Evolutionary conservation across 2,113 vertebrate species (phyloP).

Genomic region (Vidua chalybeata): DNA sequence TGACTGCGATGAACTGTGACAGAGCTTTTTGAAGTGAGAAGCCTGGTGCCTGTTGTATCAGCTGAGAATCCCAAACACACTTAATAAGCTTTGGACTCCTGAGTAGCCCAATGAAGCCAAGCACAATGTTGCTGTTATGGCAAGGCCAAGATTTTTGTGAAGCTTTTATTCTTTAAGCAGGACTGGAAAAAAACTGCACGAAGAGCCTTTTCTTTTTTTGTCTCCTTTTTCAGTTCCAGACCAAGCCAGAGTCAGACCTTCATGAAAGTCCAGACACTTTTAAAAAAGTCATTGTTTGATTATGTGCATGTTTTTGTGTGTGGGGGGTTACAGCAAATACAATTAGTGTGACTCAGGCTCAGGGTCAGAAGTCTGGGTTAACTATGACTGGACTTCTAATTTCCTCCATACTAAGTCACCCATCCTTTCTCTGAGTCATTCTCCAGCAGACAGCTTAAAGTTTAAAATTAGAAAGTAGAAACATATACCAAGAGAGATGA

Average conservation of each 20-base stretch:
- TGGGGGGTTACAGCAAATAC: not conserved
- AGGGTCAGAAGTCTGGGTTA: constrained; percentile 57
- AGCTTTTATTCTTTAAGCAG: not conserved
- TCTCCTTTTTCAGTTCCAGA: constrained; percentile 19
- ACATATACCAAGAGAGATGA: not conserved
- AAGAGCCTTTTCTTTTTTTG: constrained; percentile 2
- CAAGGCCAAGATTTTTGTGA: not conserved
- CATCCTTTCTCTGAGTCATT: constrained; percentile 58
- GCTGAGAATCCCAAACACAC: not conserved
- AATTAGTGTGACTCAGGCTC: constrained; percentile 39
- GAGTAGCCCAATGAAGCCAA: not conserved
- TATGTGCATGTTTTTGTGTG: not conserved
- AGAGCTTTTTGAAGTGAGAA: not conserved
- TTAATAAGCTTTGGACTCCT: not conserved
- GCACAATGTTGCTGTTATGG: constrained; percentile 27
- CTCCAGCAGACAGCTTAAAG: constrained; percentile 17
- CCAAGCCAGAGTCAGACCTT: constrained; percentile 2
- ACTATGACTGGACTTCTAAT: constrained; percentile 50
- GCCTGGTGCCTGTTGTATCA: not conserved
- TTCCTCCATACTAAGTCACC: constrained; percentile 39
- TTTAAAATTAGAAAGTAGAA: constrained; percentile 55
- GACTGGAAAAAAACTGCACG: not conserved
- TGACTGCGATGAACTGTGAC: not conserved
- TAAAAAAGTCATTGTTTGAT: constrained; percentile 4
- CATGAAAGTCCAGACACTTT: constrained; percentile 14